Percentiles rank a stretch among this genome's conserved stretches.
These are phyloP conservation scores for Synaphobranchus kaupii DNA, from an alignment of 2,797 vertebrate species.

Conservation along the genomic window DNA sequence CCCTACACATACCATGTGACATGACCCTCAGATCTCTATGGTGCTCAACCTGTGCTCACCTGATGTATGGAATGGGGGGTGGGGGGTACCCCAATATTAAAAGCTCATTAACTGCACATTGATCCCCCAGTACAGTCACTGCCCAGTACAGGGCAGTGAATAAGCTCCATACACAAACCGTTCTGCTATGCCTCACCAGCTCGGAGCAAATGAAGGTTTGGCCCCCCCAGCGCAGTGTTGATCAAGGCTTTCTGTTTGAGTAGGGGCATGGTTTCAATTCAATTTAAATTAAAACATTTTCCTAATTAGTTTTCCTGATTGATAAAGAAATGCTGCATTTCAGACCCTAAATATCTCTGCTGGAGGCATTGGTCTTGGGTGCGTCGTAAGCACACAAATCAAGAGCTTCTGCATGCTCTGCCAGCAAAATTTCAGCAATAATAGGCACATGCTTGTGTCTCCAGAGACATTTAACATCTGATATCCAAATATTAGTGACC, in stretches of 20 bases:
- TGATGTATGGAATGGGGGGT: conserved; percentile 56
- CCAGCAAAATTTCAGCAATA: not conserved
- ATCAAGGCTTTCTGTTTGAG: no score
- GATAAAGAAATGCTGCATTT: not conserved
- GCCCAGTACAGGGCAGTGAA: not conserved
- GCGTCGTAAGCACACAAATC: no score
- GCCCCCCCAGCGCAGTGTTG: no score
- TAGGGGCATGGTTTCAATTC: no score
- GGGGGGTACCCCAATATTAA: conserved; percentile 30
- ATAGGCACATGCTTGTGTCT: not conserved
- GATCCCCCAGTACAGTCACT: not conserved
- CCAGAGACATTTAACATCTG: not conserved
- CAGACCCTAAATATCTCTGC: not conserved
- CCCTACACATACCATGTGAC: conserved; percentile 43
- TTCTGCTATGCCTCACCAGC: not conserved
- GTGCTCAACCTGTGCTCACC: conserved; percentile 44
- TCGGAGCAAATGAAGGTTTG: no score
- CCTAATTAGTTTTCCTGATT: no score
- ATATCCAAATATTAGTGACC: not conserved
- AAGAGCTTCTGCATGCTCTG: no score
- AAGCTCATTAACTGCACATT: conserved; percentile 54
- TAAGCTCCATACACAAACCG: not conserved
- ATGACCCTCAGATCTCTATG: conserved; percentile 29
- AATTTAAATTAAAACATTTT: no score
- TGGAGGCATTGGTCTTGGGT: no score